Evolutionary conservation across 2,888 invertebrate species (phyloP).

Genomic region (Macrosiphum euphorbiae): DNA sequence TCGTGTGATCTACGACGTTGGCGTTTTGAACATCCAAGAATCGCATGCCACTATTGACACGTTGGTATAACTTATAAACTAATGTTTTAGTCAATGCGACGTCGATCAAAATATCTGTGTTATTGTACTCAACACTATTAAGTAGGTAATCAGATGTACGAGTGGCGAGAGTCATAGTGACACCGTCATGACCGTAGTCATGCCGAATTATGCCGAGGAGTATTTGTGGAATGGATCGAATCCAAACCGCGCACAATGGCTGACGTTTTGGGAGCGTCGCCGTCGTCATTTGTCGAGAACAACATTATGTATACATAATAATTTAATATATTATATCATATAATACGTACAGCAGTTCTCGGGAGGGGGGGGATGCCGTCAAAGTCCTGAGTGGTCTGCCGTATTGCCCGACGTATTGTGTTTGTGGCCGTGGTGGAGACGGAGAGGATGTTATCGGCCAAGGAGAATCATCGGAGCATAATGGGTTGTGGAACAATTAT

Average conservation of each 20-base stretch:
- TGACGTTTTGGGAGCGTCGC: background rate
- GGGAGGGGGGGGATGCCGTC: background rate
- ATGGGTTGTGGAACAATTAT: background rate
- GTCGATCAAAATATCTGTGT: background rate
- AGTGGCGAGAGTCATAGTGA: background rate
- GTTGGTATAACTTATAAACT: background rate
- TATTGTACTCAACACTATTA: background rate
- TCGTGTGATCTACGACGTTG: background rate
- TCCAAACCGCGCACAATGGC: background rate
- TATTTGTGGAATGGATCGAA: background rate
- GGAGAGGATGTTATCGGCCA: background rate
- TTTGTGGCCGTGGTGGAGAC: background rate
- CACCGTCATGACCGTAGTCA: background rate
- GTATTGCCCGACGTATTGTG: background rate
- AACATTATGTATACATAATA: background rate
- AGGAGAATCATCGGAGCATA: background rate
- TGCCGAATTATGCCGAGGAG: background rate
- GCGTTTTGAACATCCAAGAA: background rate
- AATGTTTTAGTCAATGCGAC: background rate
- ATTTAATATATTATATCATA: background rate
- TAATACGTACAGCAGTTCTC: background rate
- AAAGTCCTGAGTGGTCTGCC: background rate
- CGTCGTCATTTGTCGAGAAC: background rate
- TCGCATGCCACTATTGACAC: background rate
- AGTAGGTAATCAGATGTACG: background rate